These are phyloP conservation scores for Paradoxurus hermaphroditus DNA, from an alignment of 2,113 vertebrate genomes.

Conservation along the genomic window DNA sequence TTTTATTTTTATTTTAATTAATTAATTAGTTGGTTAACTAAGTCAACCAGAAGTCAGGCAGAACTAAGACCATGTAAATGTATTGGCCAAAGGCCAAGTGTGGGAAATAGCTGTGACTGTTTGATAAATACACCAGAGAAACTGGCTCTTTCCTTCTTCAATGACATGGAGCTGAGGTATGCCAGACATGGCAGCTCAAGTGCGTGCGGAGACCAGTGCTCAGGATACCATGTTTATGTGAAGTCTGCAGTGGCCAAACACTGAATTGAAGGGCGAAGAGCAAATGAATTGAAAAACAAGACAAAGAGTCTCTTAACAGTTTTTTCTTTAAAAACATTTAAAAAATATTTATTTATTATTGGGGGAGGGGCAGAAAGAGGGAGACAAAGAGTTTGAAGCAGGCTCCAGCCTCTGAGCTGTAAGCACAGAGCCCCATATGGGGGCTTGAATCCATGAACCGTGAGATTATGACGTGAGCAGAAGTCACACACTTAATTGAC, in stretches of 20 bases:
- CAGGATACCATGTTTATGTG: fast-evolving
- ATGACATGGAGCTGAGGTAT: background rate
- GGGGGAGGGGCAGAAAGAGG: background rate
- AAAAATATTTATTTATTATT: background rate
- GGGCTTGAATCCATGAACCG: background rate
- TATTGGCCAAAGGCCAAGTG: background rate
- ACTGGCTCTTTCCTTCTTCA: background rate
- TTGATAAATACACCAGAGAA: background rate
- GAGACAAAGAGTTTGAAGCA: too few species aligned
- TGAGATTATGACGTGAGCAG: background rate
- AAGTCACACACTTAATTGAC: background rate
- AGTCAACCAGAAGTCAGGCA: background rate
- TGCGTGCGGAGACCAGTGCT: background rate
- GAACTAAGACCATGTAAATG: background rate
- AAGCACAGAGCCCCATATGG: background rate
- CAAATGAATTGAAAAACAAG: background rate
- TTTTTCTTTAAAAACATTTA: background rate
- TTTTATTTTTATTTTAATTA: background rate
- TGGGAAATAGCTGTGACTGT: background rate
- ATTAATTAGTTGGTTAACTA: background rate
- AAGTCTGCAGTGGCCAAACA: background rate
- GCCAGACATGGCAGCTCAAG: background rate
- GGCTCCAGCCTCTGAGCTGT: background rate
- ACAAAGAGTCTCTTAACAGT: background rate
- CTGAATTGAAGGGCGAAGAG: background rate